Conservation (phyloP, 2,888 invertebrate species). For the Drosophila greeni region DNA sequence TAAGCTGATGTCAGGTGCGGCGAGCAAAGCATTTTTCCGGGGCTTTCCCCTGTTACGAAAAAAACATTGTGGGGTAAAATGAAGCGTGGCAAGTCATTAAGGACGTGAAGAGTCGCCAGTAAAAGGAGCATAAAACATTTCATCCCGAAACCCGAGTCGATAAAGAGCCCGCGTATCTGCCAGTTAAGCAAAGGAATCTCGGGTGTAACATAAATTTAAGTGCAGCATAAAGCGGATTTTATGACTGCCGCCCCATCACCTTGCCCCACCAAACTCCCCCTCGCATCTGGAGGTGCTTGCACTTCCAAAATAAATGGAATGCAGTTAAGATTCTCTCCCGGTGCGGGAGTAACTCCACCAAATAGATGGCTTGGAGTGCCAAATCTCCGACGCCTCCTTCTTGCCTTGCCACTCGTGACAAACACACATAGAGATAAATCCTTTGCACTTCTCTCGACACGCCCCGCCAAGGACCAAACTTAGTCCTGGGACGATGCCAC, state of each 20-base stretch:
- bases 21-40: slow-evolving; percentile 36
- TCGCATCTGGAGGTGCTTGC: slow-evolving; percentile 33
- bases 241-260: slow-evolving; percentile 48
- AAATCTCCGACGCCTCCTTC: slow-evolving; percentile 3
- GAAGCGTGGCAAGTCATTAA: slow-evolving; percentile 53
- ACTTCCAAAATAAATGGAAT: slow-evolving; percentile 60
- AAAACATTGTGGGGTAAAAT: slow-evolving; percentile 38
- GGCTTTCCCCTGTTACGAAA: neutral
- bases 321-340: slow-evolving; percentile 52
- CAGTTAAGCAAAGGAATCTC: slow-evolving; percentile 63
- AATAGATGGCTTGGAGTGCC: slow-evolving; percentile 23
- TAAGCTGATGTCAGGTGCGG: slow-evolving; percentile 19
- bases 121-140: slow-evolving; percentile 62
- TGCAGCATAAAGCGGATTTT: slow-evolving; percentile 68
- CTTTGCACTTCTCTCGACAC: slow-evolving; percentile 59
- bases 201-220: slow-evolving; percentile 70
- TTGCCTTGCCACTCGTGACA: slow-evolving; percentile 30
- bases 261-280: slow-evolving; percentile 1
- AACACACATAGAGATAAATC: slow-evolving; percentile 58
- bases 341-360: slow-evolving; percentile 6
- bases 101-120: slow-evolving; percentile 43
- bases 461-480: slow-evolving; percentile 18
- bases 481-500: slow-evolving; percentile 26
- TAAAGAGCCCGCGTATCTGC: slow-evolving; percentile 51
- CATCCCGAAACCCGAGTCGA: slow-evolving; percentile 45